phyloP scores from a whole-genome alignment of 1,140 invertebrate species.

The Lepidotrigona ventralis region DNA sequence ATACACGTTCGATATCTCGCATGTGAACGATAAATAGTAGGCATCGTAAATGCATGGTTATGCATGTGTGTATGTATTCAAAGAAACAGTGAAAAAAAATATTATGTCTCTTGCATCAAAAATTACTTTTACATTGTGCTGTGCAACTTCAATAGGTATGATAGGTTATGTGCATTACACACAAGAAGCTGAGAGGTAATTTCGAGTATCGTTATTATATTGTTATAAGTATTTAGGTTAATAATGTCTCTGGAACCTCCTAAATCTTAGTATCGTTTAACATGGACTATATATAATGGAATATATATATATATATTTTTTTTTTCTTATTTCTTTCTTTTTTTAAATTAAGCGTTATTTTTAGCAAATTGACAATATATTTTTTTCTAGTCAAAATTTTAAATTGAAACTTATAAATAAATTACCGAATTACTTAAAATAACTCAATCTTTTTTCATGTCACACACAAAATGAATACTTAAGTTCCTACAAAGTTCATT shows the following conservation, averaged over 20 bases:
- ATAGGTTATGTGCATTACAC: constrained; percentile 85
- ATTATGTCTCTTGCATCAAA: constrained; percentile 82
- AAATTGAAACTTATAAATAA: not conserved
- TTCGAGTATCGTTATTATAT: not conserved
- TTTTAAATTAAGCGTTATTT: too few relatives aligned
- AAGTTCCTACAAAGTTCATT: not conserved
- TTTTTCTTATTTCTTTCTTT: too few relatives aligned
- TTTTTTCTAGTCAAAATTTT: not conserved
- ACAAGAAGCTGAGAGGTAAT: constrained; percentile 83
- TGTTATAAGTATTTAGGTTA: constrained; percentile 16
- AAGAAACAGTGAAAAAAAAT: not conserved
- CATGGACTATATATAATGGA: not conserved
- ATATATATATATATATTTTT: not conserved
- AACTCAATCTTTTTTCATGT: too few relatives aligned
- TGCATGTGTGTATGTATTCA: not conserved
- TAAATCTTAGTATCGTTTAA: not conserved
- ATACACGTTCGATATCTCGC: not conserved
- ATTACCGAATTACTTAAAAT: not conserved
- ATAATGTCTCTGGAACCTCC: too few relatives aligned
- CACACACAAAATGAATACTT: too few relatives aligned
- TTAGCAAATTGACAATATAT: too few relatives aligned
- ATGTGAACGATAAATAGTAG: not conserved
- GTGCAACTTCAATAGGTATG: constrained; percentile 78
- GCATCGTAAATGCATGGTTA: too few relatives aligned
- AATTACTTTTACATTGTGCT: constrained; percentile 77